Evolutionary conservation across 92 coral and sea anemone genomes (phyloP), one percentile per base, ranked within the genome.

Genomic region (Hydrozoanthus gracilis): DNA sequence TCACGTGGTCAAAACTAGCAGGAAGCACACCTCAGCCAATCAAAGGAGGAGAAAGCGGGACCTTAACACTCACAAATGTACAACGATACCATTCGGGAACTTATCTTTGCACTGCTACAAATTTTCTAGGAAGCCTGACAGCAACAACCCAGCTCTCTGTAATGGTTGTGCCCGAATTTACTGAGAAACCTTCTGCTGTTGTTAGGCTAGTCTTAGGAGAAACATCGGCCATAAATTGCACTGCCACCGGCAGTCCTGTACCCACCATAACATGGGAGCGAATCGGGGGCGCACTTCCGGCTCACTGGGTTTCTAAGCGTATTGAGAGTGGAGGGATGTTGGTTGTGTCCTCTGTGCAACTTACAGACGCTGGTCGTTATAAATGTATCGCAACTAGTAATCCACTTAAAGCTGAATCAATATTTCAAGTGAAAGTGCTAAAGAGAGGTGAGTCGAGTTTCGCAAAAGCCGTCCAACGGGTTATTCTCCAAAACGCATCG

Each of bases 1-100:
- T 80, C 85, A 80, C 74, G 85, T 80, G 74, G 85, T 80, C 85
- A 17, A 80, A 80, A 51, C 85, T 80, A 17, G 58, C 45, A 17
- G 61, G 85, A 13, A 73, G 65, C 18, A 65, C 48, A 17, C 85
- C 74, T 0, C 51, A 64, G 4, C 51, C 74, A 45, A 17, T 80
- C 11, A 16, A 8, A 3, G 85, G 60, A 27, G 73, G 74, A 5
- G 46, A 12, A 17, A 18, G 69, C 52, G 20, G 74, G 15, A 65
- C 85, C 3, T 49, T 80, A 16, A 47, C 46, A 2, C 10, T 80
- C 4, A 64, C 10, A 48, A 80, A 80, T 18, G 85, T 80, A 5
- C 85, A 80, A 50, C 54, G 85, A 47, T 58, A 65, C 12, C 85
- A 80, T 73, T 80, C 85, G 3, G 85, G 85, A 64, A 64, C 85